A percentile compares a stretch with the other conserved stretches of the same genome.
Evolutionary conservation across 2,797 vertebrate genomes (phyloP).

Genomic region (Chrysocyon brachyurus): DNA sequence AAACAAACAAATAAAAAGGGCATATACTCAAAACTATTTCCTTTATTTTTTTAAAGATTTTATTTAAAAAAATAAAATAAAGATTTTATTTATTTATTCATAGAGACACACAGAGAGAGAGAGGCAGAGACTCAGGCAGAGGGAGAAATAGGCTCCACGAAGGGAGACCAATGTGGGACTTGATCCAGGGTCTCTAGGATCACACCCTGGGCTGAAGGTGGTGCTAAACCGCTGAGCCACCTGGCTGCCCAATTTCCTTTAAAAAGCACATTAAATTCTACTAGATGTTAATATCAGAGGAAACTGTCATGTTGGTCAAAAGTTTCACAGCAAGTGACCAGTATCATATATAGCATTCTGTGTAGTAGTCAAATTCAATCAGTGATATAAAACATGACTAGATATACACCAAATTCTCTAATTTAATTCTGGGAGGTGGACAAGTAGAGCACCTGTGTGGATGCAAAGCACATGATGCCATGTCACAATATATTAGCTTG

Average conservation of each 20-base stretch:
- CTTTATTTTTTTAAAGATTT: background rate
- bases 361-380: conserved; percentile 6
- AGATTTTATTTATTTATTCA: too few species aligned
- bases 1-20: background rate
- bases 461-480: background rate
- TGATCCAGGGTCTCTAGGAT: too few species aligned
- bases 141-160: too few species aligned
- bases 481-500: background rate
- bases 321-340: conserved; percentile 3
- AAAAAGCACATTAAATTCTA: conserved; percentile 27
- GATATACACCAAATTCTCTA: background rate
- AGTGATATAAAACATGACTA: background rate
- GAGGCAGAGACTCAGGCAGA: too few species aligned
- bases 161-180: too few species aligned
- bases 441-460: background rate
- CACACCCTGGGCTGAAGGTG: too few species aligned
- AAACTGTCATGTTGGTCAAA: conserved; percentile 46
- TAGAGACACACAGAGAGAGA: too few species aligned
- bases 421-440: conserved; percentile 48
- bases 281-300: background rate
- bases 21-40: background rate
- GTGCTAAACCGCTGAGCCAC: too few species aligned
- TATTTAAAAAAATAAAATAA: too few species aligned
- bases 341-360: background rate
- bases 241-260: background rate